Percentiles rank a stretch among this genome's conserved stretches.
These are phyloP conservation scores for Cataglyphis altisquamis DNA, from an alignment of 2,888 invertebrate genomes.

Conservation along the genomic window DNA sequence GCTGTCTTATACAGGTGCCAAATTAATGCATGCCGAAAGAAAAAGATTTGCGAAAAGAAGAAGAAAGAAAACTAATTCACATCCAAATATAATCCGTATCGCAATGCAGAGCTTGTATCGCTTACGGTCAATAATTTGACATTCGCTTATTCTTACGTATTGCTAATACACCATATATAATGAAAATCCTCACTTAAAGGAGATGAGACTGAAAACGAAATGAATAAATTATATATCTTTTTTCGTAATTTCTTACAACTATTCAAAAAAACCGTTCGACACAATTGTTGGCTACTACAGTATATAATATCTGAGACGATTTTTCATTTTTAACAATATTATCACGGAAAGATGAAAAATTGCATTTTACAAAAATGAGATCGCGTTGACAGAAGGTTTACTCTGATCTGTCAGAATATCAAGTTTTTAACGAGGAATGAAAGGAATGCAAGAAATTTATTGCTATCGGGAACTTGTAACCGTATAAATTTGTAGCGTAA, in stretches of 20 bases:
- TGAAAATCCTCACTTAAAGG: not conserved
- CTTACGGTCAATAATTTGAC: constrained; percentile 8
- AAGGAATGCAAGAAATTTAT: constrained; percentile 18
- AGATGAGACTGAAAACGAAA: constrained; percentile 22
- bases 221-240: not conserved
- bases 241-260: not conserved
- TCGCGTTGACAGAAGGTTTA: constrained; percentile 11
- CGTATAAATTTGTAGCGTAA: constrained; percentile 15
- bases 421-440: constrained; percentile 1
- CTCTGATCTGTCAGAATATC: constrained; percentile 8
- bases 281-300: not conserved
- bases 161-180: constrained; percentile 4
- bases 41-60: constrained; percentile 9
- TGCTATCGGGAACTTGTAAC: not conserved
- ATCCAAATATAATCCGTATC: not conserved
- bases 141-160: constrained; percentile 18
- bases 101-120: constrained; percentile 24
- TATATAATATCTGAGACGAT: not conserved
- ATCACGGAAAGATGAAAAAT: constrained; percentile 5
- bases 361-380: not conserved
- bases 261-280: not conserved
- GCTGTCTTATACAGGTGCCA: constrained; percentile 68
- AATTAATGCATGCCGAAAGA: constrained; percentile 45
- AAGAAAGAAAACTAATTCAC: not conserved
- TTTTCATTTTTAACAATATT: constrained; percentile 13